Percentiles rank a stretch among this genome's conserved stretches.
phyloP scores from a whole-genome alignment of 64 coral and sea anemone genomes.

The Astreopora myriophthalma region DNA sequence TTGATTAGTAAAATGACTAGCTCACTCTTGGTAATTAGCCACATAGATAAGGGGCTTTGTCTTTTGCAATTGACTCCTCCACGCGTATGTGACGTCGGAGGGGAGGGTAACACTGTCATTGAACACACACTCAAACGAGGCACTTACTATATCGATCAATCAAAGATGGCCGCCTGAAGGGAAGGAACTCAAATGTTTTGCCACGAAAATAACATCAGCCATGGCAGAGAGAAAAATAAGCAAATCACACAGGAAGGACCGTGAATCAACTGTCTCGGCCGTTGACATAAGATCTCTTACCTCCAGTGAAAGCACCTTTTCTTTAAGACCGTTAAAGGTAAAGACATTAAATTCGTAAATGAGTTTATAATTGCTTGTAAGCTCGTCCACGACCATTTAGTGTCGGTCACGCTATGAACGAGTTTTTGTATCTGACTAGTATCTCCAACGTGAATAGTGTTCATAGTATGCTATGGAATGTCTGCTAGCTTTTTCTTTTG shows the following conservation, averaged over 20 bases:
- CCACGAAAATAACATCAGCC: neutral
- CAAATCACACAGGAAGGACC: conserved; percentile 52
- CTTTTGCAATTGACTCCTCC: too few relatives aligned
- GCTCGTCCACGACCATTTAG: neutral
- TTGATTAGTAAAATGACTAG: too few relatives aligned
- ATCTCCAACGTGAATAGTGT: neutral
- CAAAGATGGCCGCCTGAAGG: conserved; percentile 32
- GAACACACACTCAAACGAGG: neutral
- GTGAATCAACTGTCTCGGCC: conserved; percentile 38
- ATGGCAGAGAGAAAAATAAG: conserved; percentile 53
- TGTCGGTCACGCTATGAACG: neutral
- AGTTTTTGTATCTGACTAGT: neutral
- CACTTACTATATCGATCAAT: neutral
- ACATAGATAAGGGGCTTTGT: too few relatives aligned
- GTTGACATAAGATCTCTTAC: conserved; percentile 45
- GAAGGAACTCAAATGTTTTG: neutral
- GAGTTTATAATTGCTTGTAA: conserved; percentile 12
- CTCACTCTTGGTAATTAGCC: too few relatives aligned
- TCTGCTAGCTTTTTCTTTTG: neutral
- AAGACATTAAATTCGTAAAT: neutral
- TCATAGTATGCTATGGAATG: neutral
- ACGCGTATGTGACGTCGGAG: neutral
- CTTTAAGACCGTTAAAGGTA: conserved; percentile 65
- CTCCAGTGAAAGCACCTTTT: conserved; percentile 57
- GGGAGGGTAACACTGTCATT: neutral